These are phyloP conservation scores for Sylvilagus bachmani DNA, from an alignment of 2,113 vertebrate species.

Conservation along the genomic window DNA sequence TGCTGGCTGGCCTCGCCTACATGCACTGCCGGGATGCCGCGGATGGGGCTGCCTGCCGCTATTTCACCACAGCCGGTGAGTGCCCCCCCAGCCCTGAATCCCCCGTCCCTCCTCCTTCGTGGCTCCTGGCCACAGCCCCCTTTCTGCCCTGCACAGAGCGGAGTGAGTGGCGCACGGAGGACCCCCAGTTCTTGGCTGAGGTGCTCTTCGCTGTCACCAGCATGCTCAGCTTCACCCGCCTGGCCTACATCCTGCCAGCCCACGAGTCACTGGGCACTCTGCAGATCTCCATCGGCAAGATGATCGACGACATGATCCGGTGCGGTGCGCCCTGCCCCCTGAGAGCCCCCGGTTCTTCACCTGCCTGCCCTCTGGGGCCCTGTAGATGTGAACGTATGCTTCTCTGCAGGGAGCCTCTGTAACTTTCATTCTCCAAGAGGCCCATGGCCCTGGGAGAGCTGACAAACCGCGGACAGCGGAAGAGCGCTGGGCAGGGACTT, in stretches of 20 bases:
- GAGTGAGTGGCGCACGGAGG: constrained; percentile 91
- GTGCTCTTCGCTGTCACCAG: constrained; percentile 95
- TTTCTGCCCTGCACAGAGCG: constrained; percentile 84
- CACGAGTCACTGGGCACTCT: constrained; percentile 95
- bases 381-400: neutral
- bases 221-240: constrained; percentile 95
- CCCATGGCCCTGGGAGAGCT: neutral
- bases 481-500: neutral
- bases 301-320: constrained; percentile 97
- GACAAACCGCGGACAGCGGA: neutral
- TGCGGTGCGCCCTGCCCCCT: constrained; percentile 53
- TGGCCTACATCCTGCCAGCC: constrained; percentile 94
- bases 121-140: neutral
- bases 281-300: constrained; percentile 96
- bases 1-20: constrained; percentile 90
- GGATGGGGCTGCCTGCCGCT: constrained; percentile 84
- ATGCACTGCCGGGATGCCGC: constrained; percentile 86
- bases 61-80: constrained; percentile 93
- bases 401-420: neutral
- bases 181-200: constrained; percentile 94
- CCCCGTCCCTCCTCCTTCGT: neutral
- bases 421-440: neutral
- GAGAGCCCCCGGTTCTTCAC: neutral
- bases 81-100: too few species aligned
- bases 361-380: neutral